Percentiles rank a stretch among this genome's conserved stretches.
Evolutionary conservation across 2,888 invertebrate genomes (phyloP).

Genomic region (Amiota minor): DNA sequence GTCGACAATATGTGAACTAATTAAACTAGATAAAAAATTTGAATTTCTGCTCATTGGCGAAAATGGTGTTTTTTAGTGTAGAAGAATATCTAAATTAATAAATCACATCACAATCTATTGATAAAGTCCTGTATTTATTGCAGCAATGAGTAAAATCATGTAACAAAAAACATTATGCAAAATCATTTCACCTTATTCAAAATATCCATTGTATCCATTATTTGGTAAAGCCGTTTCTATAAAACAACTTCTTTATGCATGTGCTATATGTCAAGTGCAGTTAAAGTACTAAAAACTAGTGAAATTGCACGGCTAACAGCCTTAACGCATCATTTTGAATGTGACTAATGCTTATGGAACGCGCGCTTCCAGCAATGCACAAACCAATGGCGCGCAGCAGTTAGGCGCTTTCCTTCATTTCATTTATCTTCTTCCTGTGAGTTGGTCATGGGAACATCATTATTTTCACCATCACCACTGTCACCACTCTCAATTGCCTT

Average conservation of each 20-base stretch:
- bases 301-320: slow-evolving; percentile 50
- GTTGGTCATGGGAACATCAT: slow-evolving; percentile 47
- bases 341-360: neutral
- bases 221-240: too few species aligned
- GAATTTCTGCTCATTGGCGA: neutral
- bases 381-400: slow-evolving; percentile 53
- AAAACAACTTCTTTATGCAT: too few species aligned
- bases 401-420: slow-evolving; percentile 64
- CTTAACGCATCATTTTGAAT: slow-evolving; percentile 46
- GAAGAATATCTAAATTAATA: too few species aligned
- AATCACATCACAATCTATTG: neutral
- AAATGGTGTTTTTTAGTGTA: too few species aligned
- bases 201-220: too few species aligned
- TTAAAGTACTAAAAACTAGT: too few species aligned
- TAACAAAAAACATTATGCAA: neutral
- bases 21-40: neutral
- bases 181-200: too few species aligned
- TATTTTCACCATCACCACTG: slow-evolving; percentile 28
- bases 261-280: too few species aligned
- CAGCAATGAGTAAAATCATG: neutral
- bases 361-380: slow-evolving; percentile 38
- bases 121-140: slow-evolving; percentile 8
- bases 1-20: neutral
- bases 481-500: slow-evolving; percentile 52
- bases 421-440: slow-evolving; percentile 12